Evolutionary conservation across 2,797 vertebrate species (phyloP), one percentile per base, ranked within the genome.

Genomic region (Eupleurogrammus muticus): DNA sequence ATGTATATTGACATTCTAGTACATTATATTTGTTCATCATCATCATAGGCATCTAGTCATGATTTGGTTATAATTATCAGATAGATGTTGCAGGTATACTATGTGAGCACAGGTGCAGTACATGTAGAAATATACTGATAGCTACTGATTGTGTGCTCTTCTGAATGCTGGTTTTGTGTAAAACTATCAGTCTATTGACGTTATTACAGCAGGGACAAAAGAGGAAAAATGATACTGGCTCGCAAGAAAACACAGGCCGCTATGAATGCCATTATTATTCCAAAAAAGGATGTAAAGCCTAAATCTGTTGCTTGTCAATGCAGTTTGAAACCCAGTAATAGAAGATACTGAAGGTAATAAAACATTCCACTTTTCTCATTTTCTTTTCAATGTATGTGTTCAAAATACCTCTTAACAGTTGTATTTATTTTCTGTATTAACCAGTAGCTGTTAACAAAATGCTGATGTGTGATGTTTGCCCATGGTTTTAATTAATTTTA

Each of bases 401-500:
- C 86, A 88, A 87, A 91, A 92, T 86, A 90, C 84, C 86, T 93
- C 85, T 77, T 73, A 81, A 85, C 88, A 83, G 80, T 83, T 87
- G 86, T 87, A 77, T 79, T 89, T 77, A 66, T 40, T 82, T 89
- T 87, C 86, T 77, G 90, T 93, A 90, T 87, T 77, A 84, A 86
- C 75, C 77, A 80, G 80, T 92, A 84, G 84, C 83, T 89, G 81
- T 89, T 87, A 84, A 86, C 77, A 77, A 88, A 91, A 81, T 77
- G 90, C 87, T 86, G 85, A 86, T 61, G 85, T 93, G 89, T 92
- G 88, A 91, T 87, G 83, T 93, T 90, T 89, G 88, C 88, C 92
- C 87, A 91, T 93, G 75, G 71, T 92, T 91, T 91, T 78, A 65
- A 86, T 89, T 93, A 85, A 88, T 91, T 93, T 94, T 89, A 80